phyloP scores from a whole-genome alignment of 2,113 vertebrate species.

The Eleginops maclovinus region DNA sequence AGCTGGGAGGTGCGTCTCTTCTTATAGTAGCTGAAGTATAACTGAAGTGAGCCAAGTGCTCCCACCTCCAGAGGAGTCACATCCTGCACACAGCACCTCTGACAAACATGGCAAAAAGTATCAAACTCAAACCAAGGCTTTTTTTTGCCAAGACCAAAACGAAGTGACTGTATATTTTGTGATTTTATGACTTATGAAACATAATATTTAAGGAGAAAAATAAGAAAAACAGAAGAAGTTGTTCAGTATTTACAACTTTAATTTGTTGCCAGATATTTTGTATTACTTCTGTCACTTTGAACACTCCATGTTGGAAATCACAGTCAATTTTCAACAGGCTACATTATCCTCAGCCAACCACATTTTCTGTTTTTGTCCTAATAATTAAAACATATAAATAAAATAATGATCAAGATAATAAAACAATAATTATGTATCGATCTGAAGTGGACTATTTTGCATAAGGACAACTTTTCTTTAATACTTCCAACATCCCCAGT shows the following conservation, averaged over 20 bases:
- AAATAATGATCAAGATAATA: neutral
- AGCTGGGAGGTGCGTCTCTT: slow-evolving; percentile 66
- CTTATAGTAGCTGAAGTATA: slow-evolving; percentile 28
- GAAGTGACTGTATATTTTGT: too few species aligned
- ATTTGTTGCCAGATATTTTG: neutral
- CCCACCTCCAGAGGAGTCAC: slow-evolving; percentile 48
- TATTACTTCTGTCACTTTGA: neutral
- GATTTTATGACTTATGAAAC: neutral
- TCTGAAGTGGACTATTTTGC: neutral
- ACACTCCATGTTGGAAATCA: neutral
- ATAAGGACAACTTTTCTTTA: neutral
- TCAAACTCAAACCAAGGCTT: neutral
- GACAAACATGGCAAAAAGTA: slow-evolving; percentile 25
- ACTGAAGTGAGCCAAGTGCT: slow-evolving; percentile 38
- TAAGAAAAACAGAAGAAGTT: neutral
- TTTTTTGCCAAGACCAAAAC: neutral
- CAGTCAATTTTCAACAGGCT: neutral
- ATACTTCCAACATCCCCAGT: neutral
- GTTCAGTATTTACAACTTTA: neutral
- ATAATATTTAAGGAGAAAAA: neutral
- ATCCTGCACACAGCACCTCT: slow-evolving; percentile 43
- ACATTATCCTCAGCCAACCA: neutral
- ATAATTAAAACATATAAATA: neutral
- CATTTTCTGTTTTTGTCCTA: neutral
- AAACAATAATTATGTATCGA: neutral